Percentiles rank a stretch among this genome's conserved stretches.
phyloP scores from a whole-genome alignment of 23 tunicate genomes.

The Diplosoma virens region DNA sequence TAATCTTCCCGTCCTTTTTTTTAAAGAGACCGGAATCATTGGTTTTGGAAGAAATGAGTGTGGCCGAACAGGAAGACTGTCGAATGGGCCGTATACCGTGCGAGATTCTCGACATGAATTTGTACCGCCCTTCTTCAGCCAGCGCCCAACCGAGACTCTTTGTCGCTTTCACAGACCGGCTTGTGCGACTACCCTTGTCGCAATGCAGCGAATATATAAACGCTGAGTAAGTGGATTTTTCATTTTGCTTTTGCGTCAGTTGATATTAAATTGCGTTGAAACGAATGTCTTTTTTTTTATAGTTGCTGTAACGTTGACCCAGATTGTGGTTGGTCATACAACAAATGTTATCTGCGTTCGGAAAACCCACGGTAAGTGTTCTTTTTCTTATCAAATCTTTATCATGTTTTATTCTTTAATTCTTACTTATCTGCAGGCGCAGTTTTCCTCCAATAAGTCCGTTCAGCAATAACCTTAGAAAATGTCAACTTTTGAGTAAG shows the following conservation, averaged over 20 bases:
- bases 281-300: not conserved
- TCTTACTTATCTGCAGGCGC: too few relatives aligned
- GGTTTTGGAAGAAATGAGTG: slow-evolving; percentile 55
- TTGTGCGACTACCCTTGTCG: slow-evolving; percentile 50
- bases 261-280: not conserved
- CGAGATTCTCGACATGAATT: slow-evolving; percentile 47
- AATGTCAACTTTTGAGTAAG: too few relatives aligned
- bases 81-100: slow-evolving; percentile 7
- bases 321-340: slow-evolving; percentile 58
- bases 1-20: too few relatives aligned
- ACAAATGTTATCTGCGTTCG: slow-evolving; percentile 17
- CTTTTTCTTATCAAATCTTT: not conserved
- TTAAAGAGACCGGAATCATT: slow-evolving; percentile 45
- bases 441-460: too few relatives aligned
- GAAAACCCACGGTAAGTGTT: not conserved
- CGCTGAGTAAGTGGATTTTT: slow-evolving; percentile 45
- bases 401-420: too few relatives aligned
- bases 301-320: slow-evolving; percentile 88
- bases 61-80: slow-evolving; percentile 42
- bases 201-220: slow-evolving; percentile 42
- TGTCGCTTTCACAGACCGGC: slow-evolving; percentile 69
- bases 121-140: slow-evolving; percentile 39
- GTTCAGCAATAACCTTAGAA: too few relatives aligned
- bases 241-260: not conserved
- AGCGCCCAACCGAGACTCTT: slow-evolving; percentile 31